Base-by-base conservation (phyloP, 2,113 vertebrate genomes). In the Halcyon senegalensis region DNA sequence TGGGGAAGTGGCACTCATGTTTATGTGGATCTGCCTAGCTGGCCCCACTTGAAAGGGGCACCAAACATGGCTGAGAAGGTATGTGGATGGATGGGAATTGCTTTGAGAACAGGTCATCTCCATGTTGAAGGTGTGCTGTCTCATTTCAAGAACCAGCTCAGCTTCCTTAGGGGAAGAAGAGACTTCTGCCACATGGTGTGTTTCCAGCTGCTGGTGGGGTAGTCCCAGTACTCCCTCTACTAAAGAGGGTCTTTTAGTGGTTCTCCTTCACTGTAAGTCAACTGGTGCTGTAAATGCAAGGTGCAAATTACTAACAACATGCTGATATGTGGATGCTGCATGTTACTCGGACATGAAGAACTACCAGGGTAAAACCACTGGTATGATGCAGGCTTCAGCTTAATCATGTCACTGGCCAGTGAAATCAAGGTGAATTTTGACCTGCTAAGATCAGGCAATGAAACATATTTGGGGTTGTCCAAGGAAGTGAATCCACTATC, bases 311-410 rank as follows among this genome's bases (percentile, higher is more conserved):
- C 56, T 78, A 56, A 33, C 48, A 74, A 64, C 43, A 28, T 0
- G 1, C 30, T 68, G 53, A 43, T 15, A 55, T 0, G 0, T 9
- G 19, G 43, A 21, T 55, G 27, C 51, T 74, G 60, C 1, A 1
- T 37, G 28, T 67, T 48, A n/a, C 25, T 25, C 25, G 31, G 58
- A 46, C 7, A 11, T 20, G 31, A 67, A 37, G 69, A 89, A 67
- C 62, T 39, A 67, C 31, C 21, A 43, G 12, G 43, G n/a, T 56
- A 77, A 73, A 58, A 62, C 23, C 1, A 4, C 60, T 28, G n/a
- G 24, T 39, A 16, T 51, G 39, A 33, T 30, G 41, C 37, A 85
- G 18, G 31, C 31, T 56, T 64, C 69, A 75, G 73, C 41, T 74
- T 78, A 19, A 58, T 28, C 50, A 67, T 19, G 9, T 43, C 24